Evolutionary conservation across 2,888 invertebrate genomes (phyloP), one percentile per base, ranked within the genome.

Genomic region (Cryptophagus acutangulus): DNA sequence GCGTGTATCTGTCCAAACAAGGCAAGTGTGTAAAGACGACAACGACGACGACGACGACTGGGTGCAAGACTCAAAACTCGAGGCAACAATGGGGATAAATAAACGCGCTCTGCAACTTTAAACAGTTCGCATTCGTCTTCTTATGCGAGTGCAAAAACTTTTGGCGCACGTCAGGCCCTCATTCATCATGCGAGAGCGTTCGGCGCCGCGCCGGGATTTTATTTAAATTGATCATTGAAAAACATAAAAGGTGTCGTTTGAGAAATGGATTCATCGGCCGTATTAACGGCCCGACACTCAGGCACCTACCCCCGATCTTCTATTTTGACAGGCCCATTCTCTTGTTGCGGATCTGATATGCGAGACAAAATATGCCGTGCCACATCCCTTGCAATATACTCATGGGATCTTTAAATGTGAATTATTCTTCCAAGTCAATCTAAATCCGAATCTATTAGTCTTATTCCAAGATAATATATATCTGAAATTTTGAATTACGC

Each of bases 181-280:
- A 62, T 63, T 61, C 59, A 59, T 63, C 63, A 61, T 63, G 57
- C 45, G 55, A 52, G 51, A 54, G 47, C 47, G 51, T 49, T 48
- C 55, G 53, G 54, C 49, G 58, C 47, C 55, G 55, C 51, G 48
- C 48, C 51, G 50, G 52, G 58, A 59, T 61, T 62, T 62, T 62
- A 64, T 63, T 64, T 60, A 63, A 64, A 65, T 63, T 61, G 60
- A 62, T 62, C 59, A 63, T 62, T 61, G 61, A 61, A 62, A 62
- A 62, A 63, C 60, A 62, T 61, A 58, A 62, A 64, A 63, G 62
- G 62, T 63, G 60, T 61, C 61, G 54, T 56, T n/a, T 61, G 59
- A 61, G 59, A 59, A 63, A 65, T 63, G 59, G 59, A 61, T 61
- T 59, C 56, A 52, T 54, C 54, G 58, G 52, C 42, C 48, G 57